A percentile compares a stretch with the other conserved stretches of the same genome.
Conservation (phyloP, 1,140 invertebrate species). For the Aplysia californica region DNA sequence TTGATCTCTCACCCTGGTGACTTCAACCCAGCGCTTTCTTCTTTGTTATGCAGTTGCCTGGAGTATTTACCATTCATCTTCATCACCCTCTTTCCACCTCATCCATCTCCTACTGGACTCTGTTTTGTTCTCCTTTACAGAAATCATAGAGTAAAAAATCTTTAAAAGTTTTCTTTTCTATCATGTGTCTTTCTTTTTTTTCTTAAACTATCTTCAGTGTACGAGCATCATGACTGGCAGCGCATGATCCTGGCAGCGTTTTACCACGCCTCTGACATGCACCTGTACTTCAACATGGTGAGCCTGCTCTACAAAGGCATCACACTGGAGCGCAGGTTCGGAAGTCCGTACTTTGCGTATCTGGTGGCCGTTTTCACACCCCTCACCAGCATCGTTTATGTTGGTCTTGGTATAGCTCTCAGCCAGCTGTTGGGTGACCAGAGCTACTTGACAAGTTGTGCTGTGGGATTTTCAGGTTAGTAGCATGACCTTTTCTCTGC, state of each 20-base stretch:
- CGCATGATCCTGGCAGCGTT: slow-evolving; percentile 74
- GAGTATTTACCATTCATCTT: too few relatives aligned
- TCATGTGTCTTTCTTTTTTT: slow-evolving; percentile 40
- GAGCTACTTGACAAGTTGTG: slow-evolving; percentile 72
- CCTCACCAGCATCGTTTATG: slow-evolving; percentile 72
- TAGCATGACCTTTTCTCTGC: too few relatives aligned
- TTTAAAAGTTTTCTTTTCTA: background rate
- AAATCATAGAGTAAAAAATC: too few relatives aligned
- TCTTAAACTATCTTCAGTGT: too few relatives aligned
- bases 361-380: slow-evolving; percentile 72
- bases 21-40: too few relatives aligned
- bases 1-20: too few relatives aligned
- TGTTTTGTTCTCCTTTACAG: too few relatives aligned
- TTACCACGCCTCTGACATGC: slow-evolving; percentile 79
- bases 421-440: slow-evolving; percentile 50
- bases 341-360: slow-evolving; percentile 72
- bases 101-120: too few relatives aligned
- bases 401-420: slow-evolving; percentile 65
- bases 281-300: slow-evolving; percentile 82
- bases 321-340: slow-evolving; percentile 71
- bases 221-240: slow-evolving; percentile 71
- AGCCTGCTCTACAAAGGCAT: slow-evolving; percentile 77
- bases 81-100: too few relatives aligned
- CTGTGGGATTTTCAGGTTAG: slow-evolving; percentile 77
- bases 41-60: too few relatives aligned